Evolutionary conservation across 2,113 vertebrate genomes (phyloP).

Genomic region (Lepus timidus): DNA sequence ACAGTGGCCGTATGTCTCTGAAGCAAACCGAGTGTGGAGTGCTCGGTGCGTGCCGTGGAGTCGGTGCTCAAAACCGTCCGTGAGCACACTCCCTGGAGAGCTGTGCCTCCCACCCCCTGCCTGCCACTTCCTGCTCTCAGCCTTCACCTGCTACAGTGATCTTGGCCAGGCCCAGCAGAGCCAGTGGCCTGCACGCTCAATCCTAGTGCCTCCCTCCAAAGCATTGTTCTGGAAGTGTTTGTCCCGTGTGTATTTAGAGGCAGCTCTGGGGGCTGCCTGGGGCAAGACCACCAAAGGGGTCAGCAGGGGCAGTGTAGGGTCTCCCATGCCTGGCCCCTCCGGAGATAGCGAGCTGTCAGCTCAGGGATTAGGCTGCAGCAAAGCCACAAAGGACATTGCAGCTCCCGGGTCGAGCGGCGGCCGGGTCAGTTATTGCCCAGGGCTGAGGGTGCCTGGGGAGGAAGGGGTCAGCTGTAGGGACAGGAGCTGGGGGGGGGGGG

Average conservation of each 20-base stretch:
- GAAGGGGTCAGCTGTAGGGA: background rate
- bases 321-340: background rate
- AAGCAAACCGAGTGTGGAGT: background rate
- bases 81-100: background rate
- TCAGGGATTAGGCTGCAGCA: background rate
- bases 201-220: too few relatives aligned
- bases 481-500: background rate
- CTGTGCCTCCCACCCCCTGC: background rate
- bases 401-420: background rate
- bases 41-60: background rate
- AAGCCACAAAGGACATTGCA: background rate
- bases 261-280: background rate
- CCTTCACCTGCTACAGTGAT: background rate
- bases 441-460: background rate
- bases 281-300: background rate
- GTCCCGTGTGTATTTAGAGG: background rate
- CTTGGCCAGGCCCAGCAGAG: background rate
- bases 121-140: background rate
- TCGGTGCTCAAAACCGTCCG: background rate
- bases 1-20: background rate
- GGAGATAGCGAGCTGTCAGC: background rate
- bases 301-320: background rate
- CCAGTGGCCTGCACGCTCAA: background rate
- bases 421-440: background rate
- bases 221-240: background rate